phyloP scores from a whole-genome alignment of 2,888 invertebrate genomes.

The Lepetodrilus schrolli region DNA sequence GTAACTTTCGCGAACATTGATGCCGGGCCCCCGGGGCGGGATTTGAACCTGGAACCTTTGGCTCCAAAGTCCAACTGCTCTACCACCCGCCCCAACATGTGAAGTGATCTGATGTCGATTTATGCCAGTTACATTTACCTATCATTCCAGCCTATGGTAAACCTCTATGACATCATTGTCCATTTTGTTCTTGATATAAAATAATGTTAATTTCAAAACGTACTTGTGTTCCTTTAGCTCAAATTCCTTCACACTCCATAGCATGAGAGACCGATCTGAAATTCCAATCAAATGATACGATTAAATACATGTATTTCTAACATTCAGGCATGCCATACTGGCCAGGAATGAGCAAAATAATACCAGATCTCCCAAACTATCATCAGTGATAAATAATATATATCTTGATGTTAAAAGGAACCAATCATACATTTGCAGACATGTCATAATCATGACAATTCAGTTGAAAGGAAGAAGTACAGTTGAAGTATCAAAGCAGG shows the following conservation, averaged over 20 bases:
- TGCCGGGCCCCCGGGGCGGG: background rate
- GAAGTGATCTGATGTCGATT: too few relatives aligned
- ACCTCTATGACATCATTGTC: too few relatives aligned
- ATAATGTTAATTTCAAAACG: conserved; percentile 34
- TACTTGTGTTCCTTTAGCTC: conserved; percentile 82
- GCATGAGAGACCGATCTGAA: conserved; percentile 86
- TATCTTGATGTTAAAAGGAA: too few relatives aligned
- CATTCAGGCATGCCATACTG: background rate
- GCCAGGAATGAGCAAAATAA: too few relatives aligned
- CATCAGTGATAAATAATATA: too few relatives aligned
- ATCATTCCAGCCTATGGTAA: too few relatives aligned
- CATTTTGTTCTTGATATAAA: background rate
- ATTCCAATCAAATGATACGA: conserved; percentile 59
- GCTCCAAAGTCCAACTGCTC: background rate
- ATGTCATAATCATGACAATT: too few relatives aligned
- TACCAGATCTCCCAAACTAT: too few relatives aligned
- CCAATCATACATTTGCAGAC: too few relatives aligned
- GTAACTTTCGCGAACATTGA: too few relatives aligned
- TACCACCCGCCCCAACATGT: background rate
- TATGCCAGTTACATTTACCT: too few relatives aligned
- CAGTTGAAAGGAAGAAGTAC: background rate
- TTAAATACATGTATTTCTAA: background rate
- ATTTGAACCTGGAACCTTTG: background rate
- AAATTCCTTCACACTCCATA: conserved; percentile 88
- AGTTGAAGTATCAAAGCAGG: too few relatives aligned